phyloP scores from a whole-genome alignment of 2,113 vertebrate genomes.

The Anolis carolinensis region DNA sequence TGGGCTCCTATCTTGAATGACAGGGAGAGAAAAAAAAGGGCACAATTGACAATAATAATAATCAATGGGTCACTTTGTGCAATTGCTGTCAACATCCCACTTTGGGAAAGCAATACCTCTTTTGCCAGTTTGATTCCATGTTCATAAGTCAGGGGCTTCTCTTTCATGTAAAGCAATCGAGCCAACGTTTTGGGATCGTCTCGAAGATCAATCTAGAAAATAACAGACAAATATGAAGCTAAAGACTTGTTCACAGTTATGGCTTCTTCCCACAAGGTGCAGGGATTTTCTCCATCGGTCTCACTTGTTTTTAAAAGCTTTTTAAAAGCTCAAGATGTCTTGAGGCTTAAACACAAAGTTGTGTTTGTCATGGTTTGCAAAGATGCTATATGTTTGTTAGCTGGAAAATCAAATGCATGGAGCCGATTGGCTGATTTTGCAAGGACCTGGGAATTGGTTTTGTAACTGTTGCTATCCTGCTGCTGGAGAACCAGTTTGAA shows the following conservation, averaged over 20 bases:
- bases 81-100: neutral
- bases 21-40: slow-evolving; percentile 13
- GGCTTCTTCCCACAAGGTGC: neutral
- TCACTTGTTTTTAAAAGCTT: no score
- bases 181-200: slow-evolving; percentile 90
- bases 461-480: no score
- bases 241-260: neutral
- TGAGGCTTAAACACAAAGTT: neutral
- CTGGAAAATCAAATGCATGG: no score
- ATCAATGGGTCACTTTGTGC: no score
- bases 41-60: neutral
- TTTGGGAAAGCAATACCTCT: slow-evolving; percentile 74
- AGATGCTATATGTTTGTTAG: no score
- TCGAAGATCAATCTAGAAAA: slow-evolving; percentile 84
- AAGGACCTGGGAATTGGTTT: no score
- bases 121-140: slow-evolving; percentile 87
- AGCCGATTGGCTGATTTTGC: no score
- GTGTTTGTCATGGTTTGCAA: no score
- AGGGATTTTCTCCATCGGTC: no score
- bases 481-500: no score
- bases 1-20: slow-evolving; percentile 86
- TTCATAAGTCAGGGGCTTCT: slow-evolving; percentile 88
- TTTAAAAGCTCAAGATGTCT: no score
- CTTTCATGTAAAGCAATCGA: slow-evolving; percentile 89
- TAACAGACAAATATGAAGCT: slow-evolving; percentile 31